Base-by-base conservation (phyloP, 1,140 invertebrate genomes). In the Drosophila prosaltans region DNA sequence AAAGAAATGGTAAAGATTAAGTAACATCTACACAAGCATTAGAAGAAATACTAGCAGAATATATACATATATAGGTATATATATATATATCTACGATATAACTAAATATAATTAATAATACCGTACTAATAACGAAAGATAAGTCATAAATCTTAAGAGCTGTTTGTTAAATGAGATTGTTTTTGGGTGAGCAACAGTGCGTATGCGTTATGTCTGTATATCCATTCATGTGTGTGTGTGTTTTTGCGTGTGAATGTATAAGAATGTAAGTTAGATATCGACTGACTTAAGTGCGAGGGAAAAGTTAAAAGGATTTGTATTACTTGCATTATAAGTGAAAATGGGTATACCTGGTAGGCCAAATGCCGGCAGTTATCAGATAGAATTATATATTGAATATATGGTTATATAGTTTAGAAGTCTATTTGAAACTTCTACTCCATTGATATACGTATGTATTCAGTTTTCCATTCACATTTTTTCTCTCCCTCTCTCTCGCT, bases 11-110 rank as follows among this genome's bases (percentile, higher is more conserved):
- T 41, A 58, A 6, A 40, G 21, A 24, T 30, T 39, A 60, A 43
- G 66, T 45, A 63, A 61, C 32, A 78, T 65, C 68, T 72, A 74
- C 57, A 78, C 58, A 69, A 74, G 81, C 74, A 84, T 84, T 84
- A 84, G 81, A 74, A 43, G 68, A 84, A 84, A 80, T 84, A 72
- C 74, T 86, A 85, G 79, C 66, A 69, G 72, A 83, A 80, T 77
- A 80, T 61, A 43, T 66, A 54, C 58, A 77, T 71, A 65, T 45
- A 72, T 71, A 67, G 26, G 69, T 72, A 76, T 65, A 80, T 43
- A 74, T 61, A 67, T 54, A 72, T 60, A 54, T 66, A 72, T 55
- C 21, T 51, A 51, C 45, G 45, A 77, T 41, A 70, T 62, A 69
- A 66, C 58, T 69, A 57, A 67, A 74, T 68, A 51, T 69, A 69